phyloP scores from a whole-genome alignment of 2,113 vertebrate genomes.

The Monopterus albus region DNA sequence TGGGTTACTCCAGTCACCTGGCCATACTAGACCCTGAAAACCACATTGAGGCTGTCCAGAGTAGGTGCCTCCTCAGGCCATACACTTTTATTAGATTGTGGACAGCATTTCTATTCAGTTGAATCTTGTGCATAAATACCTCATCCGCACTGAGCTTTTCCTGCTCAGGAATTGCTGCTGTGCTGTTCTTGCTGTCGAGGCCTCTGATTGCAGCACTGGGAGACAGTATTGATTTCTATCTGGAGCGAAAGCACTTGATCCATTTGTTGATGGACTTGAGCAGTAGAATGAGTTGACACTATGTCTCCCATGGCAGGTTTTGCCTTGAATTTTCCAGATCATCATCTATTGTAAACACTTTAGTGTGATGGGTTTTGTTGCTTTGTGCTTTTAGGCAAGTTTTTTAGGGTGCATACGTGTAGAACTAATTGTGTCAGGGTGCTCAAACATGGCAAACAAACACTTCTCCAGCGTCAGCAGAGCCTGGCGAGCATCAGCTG shows the following conservation, averaged over 20 bases:
- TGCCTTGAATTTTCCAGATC: constrained; percentile 14
- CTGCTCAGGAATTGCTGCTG: constrained; percentile 28
- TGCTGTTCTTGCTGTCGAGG: constrained; percentile 31
- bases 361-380: background rate
- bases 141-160: background rate
- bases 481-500: constrained; percentile 19
- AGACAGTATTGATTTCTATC: constrained; percentile 71
- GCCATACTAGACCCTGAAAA: background rate
- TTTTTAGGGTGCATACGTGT: background rate
- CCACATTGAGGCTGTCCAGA: background rate
- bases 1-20: constrained; percentile 3
- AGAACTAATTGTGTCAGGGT: background rate
- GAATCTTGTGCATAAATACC: background rate
- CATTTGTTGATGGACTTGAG: constrained; percentile 50
- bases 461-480: background rate
- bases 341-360: background rate
- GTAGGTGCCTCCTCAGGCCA: background rate
- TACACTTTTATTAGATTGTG: constrained; percentile 28
- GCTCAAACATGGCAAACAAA: background rate
- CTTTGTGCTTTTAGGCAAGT: background rate
- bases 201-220: constrained; percentile 34
- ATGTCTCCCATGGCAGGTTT: background rate
- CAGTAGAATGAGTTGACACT: constrained; percentile 50
- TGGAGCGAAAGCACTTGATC: constrained; percentile 29
- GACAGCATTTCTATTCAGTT: constrained; percentile 1